phyloP scores from a whole-genome alignment of 37 sponge, comb jelly and placozoan species.

The Crambe crambe region DNA sequence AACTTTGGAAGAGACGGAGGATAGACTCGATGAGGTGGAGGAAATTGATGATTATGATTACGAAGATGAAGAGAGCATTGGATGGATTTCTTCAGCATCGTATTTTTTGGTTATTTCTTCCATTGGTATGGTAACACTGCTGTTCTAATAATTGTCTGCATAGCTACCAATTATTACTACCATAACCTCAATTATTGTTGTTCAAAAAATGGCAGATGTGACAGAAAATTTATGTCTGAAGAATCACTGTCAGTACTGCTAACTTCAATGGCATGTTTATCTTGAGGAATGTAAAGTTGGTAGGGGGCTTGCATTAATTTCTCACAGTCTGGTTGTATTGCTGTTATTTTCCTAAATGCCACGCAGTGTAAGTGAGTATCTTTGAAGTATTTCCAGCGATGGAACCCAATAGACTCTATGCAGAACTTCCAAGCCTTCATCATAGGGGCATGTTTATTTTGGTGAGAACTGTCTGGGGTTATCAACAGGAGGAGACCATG shows the following conservation, averaged over 20 bases:
- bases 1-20: neutral
- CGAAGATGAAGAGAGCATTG: neutral
- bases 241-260: no score
- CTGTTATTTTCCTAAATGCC: slow-evolving; percentile 60
- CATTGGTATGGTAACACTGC: no score
- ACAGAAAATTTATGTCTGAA: neutral
- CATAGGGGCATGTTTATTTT: slow-evolving; percentile 62
- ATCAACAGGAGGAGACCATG: slow-evolving; percentile 78
- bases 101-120: no score
- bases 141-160: neutral
- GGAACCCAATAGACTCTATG: slow-evolving; percentile 67
- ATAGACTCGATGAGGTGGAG: no score
- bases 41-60: neutral
- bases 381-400: slow-evolving; percentile 75
- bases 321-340: neutral
- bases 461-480: slow-evolving; percentile 81
- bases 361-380: slow-evolving; percentile 76
- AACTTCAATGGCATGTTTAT: no score
- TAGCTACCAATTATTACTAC: neutral
- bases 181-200: neutral
- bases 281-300: slow-evolving; percentile 29
- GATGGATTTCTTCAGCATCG: no score
- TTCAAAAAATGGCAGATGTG: neutral
- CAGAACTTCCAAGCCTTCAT: slow-evolving; percentile 70
- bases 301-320: neutral